Evolutionary conservation across 2,113 vertebrate species (phyloP).

Genomic region (Trichomycterus rosablanca): DNA sequence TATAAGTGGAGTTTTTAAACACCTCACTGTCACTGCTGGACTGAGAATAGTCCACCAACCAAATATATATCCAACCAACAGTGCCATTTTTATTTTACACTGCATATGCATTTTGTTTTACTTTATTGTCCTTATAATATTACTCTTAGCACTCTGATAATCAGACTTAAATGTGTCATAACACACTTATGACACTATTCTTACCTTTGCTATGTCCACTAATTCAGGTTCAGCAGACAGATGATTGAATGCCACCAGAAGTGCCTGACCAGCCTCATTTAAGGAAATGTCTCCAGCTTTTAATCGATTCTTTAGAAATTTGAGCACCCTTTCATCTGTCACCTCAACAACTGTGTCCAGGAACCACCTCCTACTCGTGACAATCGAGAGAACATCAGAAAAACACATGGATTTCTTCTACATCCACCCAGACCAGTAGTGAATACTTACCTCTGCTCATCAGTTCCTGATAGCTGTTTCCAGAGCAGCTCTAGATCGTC

Average conservation of each 20-base stretch:
- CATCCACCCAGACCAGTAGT: background rate
- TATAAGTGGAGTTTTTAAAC: too few relatives aligned
- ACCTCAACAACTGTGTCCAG: conserved; percentile 62
- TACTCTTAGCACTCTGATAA: too few relatives aligned
- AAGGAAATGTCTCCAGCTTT: conserved; percentile 53
- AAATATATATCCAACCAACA: too few relatives aligned
- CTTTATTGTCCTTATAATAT: too few relatives aligned
- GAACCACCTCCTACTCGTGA: conserved; percentile 67
- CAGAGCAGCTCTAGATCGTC: conserved; percentile 64
- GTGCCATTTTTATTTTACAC: too few relatives aligned
- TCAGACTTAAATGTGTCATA: too few relatives aligned
- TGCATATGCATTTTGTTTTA: too few relatives aligned
- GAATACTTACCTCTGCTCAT: conserved; percentile 56
- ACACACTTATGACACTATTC: too few relatives aligned
- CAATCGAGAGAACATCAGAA: conserved; percentile 8
- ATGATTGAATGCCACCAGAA: conserved; percentile 66
- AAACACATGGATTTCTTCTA: background rate
- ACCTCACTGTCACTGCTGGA: too few relatives aligned
- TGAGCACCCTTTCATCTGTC: conserved; percentile 64
- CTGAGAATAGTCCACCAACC: too few relatives aligned
- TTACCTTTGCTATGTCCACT: conserved; percentile 64
- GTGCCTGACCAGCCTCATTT: conserved; percentile 57
- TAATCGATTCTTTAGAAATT: conserved; percentile 68
- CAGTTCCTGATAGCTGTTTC: conserved; percentile 56
- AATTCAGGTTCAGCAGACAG: conserved; percentile 54